Evolutionary conservation across 1,140 invertebrate genomes (phyloP).

Genomic region (Magallana angulata): DNA sequence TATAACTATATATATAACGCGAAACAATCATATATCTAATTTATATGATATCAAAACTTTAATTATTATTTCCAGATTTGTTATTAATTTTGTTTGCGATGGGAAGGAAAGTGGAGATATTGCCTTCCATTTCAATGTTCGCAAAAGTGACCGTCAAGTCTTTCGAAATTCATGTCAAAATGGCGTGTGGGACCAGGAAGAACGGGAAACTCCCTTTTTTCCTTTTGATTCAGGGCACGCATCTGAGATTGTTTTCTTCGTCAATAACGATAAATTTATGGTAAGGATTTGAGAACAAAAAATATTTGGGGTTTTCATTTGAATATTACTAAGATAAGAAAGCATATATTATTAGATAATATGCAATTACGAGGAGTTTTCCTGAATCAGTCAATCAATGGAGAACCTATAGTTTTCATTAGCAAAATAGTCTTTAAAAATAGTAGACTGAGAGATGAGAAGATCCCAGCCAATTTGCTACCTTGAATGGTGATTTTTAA

Average conservation of each 20-base stretch:
- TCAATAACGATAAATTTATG: conserved; percentile 83
- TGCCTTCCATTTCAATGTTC: conserved; percentile 88
- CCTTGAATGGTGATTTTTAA: not conserved
- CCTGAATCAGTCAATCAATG: not conserved
- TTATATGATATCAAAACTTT: too few species aligned
- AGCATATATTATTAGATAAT: not conserved
- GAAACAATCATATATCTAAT: too few species aligned
- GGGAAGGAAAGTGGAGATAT: conserved; percentile 85
- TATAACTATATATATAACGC: too few species aligned
- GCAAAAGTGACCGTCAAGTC: conserved; percentile 78
- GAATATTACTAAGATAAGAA: not conserved
- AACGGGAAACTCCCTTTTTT: conserved; percentile 83
- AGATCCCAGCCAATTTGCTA: too few species aligned
- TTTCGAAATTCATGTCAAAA: conserved; percentile 86
- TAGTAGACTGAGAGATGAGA: not conserved
- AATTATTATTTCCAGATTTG: conserved; percentile 79
- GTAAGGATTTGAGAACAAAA: not conserved
- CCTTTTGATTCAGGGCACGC: conserved; percentile 84
- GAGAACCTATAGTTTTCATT: not conserved
- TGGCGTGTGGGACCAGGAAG: conserved; percentile 86
- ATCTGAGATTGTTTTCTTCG: conserved; percentile 88
- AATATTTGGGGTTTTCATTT: not conserved
- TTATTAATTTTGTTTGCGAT: conserved; percentile 85
- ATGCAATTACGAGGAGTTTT: not conserved
- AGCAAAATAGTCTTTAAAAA: not conserved